Conservation (phyloP, 2,888 invertebrate genomes). For the Congeria kusceri region DNA sequence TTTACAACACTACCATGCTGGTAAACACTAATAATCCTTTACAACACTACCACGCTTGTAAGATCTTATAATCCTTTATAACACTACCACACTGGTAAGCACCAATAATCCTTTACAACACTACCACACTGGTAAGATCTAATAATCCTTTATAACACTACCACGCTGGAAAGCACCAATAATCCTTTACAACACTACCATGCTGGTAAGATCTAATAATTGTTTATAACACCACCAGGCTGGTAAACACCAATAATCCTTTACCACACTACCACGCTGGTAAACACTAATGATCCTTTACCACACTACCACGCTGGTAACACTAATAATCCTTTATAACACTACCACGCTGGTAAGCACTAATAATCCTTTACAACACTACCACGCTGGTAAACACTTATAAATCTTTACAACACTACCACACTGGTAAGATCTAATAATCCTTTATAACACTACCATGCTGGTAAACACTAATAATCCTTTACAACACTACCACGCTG, state of each 20-base stretch:
- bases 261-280: not conserved
- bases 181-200: not conserved
- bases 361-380: not conserved
- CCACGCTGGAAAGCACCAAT: too few species aligned
- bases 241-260: constrained; percentile 51
- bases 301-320: not conserved
- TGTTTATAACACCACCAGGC: constrained; percentile 40
- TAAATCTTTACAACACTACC: not conserved
- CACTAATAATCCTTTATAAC: not conserved
- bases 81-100: not conserved
- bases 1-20: not conserved
- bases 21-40: not conserved
- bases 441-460: constrained; percentile 33
- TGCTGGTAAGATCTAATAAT: not conserved
- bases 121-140: constrained; percentile 60
- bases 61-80: not conserved
- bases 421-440: not conserved
- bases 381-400: too few species aligned
- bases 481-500: not conserved
- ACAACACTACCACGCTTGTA: not conserved
- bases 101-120: too few species aligned
- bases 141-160: not conserved
- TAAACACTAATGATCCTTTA: not conserved
- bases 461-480: constrained; percentile 55
- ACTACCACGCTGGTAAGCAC: constrained; percentile 62